These are phyloP conservation scores for Molossus alvarezi DNA, from an alignment of 2,797 vertebrate genomes.

Conservation along the genomic window DNA sequence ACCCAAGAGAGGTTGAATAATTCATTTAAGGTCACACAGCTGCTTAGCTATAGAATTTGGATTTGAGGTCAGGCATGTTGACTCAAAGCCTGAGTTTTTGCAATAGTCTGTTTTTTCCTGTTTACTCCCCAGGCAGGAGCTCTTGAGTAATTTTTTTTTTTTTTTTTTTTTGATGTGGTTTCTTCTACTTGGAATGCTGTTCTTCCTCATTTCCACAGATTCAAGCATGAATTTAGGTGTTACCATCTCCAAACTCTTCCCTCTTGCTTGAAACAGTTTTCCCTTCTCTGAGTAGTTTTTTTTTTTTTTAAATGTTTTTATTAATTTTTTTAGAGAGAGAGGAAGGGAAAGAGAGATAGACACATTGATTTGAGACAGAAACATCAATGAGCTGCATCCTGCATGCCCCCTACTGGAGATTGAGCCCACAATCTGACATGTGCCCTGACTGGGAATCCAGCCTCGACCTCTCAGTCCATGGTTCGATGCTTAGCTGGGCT, in stretches of 20 bases:
- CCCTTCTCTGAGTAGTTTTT: background rate
- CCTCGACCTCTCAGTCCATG: too few species aligned
- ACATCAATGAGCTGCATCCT: too few species aligned
- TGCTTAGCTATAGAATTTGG: constrained; percentile 13
- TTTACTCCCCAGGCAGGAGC: background rate
- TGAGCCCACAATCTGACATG: too few species aligned
- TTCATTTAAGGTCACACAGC: constrained; percentile 16
- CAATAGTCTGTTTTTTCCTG: background rate
- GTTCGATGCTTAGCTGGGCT: background rate
- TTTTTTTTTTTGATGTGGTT: background rate
- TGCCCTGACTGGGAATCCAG: too few species aligned
- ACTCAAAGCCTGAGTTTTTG: background rate
- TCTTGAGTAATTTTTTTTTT: background rate
- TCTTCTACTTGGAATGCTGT: background rate
- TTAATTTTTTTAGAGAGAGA: too few species aligned
- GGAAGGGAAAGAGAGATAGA: too few species aligned
- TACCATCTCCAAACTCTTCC: background rate
- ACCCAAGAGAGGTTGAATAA: constrained; percentile 55
- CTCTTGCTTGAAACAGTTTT: background rate
- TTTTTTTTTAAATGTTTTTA: background rate
- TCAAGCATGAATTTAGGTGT: background rate
- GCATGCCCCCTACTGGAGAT: too few species aligned
- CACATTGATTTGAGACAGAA: too few species aligned
- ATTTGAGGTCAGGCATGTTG: background rate
- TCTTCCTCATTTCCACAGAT: background rate